These are phyloP conservation scores for Brachionus rotundiformis DNA, from an alignment of 1,140 invertebrate genomes.

Conservation along the genomic window DNA sequence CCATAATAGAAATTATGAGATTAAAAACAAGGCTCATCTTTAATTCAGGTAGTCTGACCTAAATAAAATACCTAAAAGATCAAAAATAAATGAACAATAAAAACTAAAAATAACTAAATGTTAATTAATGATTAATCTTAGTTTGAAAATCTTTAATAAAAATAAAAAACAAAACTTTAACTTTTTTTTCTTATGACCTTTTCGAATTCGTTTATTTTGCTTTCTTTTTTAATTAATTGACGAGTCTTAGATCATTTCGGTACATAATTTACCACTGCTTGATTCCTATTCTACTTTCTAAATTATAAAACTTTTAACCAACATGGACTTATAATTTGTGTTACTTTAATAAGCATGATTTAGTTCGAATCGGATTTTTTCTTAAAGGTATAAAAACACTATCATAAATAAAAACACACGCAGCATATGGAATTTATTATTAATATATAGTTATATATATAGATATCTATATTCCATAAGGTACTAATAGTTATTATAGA, in stretches of 20 bases:
- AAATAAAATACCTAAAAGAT: background rate
- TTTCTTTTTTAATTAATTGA: background rate
- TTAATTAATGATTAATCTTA: slow-evolving; percentile 45
- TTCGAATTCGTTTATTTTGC: background rate
- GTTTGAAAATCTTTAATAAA: slow-evolving; percentile 17
- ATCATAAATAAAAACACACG: background rate
- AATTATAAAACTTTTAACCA: background rate
- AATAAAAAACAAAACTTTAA: background rate
- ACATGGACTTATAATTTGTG: background rate
- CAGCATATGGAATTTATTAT: slow-evolving; percentile 6
- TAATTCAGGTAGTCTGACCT: background rate
- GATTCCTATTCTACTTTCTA: background rate
- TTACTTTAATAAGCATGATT: background rate
- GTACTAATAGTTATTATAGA: too few species aligned
- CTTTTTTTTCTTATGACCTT: background rate
- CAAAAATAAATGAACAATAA: background rate
- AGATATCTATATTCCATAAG: too few species aligned
- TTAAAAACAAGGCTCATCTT: background rate
- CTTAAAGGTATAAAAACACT: background rate
- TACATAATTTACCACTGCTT: background rate
- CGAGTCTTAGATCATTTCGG: background rate
- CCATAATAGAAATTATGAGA: background rate
- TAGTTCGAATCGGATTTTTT: background rate
- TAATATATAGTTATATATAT: background rate
- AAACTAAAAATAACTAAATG: slow-evolving; percentile 37